Conservation (phyloP, 2,888 invertebrate species). For the Drosophila kuntzei region DNA sequence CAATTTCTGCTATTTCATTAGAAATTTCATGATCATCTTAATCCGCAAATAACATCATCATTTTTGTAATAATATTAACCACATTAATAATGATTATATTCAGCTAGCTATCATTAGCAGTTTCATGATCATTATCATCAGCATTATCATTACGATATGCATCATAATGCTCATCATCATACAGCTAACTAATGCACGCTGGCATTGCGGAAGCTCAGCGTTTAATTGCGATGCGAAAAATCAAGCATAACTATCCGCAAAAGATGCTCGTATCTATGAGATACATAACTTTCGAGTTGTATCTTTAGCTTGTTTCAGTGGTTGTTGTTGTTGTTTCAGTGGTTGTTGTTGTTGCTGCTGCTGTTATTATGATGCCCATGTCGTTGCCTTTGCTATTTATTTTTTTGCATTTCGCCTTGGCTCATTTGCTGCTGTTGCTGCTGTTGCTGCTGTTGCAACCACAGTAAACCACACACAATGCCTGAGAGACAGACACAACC, state of each 20-base stretch:
- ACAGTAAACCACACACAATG: constrained; percentile 52
- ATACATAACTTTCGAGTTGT: constrained; percentile 53
- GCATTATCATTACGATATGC: constrained; percentile 12
- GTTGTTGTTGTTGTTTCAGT: constrained; percentile 6
- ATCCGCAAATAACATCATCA: too few relatives aligned
- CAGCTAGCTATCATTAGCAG: background rate
- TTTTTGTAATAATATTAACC: background rate
- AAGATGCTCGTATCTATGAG: constrained; percentile 51
- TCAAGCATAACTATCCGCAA: constrained; percentile 37
- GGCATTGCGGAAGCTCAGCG: constrained; percentile 65
- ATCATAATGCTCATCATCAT: constrained; percentile 26
- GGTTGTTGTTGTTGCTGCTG: constrained; percentile 6
- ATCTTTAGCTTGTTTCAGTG: constrained; percentile 6
- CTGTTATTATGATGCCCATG: constrained; percentile 41
- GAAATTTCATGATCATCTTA: background rate
- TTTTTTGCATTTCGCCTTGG: constrained; percentile 30
- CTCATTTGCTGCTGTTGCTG: constrained; percentile 47
- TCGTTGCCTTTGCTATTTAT: constrained; percentile 35
- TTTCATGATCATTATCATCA: constrained; percentile 26
- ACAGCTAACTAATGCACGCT: constrained; percentile 36
- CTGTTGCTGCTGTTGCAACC: constrained; percentile 23
- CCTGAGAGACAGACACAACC: constrained; percentile 22
- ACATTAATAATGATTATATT: background rate
- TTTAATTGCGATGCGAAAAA: constrained; percentile 74
- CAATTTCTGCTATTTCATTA: background rate